Evolutionary conservation across 2,888 invertebrate genomes (phyloP), one percentile per base, ranked within the genome.

Genomic region (Synanthedon formicaeformis): DNA sequence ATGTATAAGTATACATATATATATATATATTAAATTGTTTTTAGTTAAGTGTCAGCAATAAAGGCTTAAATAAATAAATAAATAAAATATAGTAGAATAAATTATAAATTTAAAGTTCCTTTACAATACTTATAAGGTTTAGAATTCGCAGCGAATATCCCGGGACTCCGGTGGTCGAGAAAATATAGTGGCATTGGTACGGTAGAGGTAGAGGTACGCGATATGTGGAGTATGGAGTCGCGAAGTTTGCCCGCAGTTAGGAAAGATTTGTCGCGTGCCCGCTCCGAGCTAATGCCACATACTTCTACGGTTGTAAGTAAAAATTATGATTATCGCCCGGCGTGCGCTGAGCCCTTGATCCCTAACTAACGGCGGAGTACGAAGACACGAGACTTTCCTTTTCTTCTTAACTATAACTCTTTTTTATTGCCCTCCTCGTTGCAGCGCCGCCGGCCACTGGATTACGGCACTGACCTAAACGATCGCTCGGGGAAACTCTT

Each of bases 311-410:
- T 82, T 80, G 86, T 87, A 87, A 87, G 86, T 87, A 87, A 87
- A 87, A 87, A 87, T 87, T 87, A 87, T 87, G 86, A 86, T 87
- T 87, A 87, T 87, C 84, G 83, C 83, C 79, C 75, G 73, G 71
- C 74, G 75, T 71, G 81, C 73, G 69, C 75, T 82, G 84, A 86
- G 77, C 87, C 75, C 73, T 85, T 87, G 84, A 87, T 82, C 87
- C 85, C 70, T 73, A 79, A 83, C 84, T 85, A 85, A 83, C 84
- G 84, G 82, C 75, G 64, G 63, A 48, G 67, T 65, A 63, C 69
- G 61, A 71, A 74, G 79, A 77, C 77, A 68, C 67, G 71, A 66
- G 81, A 85, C 85, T 85, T 85, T 84, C 83, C 81, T 85, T 85
- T 85, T 85, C 85, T 81, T 80, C 76, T 72, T 62, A 78, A 83